Conservation (phyloP, 2,888 invertebrate species). For the Melanargia galathea region DNA sequence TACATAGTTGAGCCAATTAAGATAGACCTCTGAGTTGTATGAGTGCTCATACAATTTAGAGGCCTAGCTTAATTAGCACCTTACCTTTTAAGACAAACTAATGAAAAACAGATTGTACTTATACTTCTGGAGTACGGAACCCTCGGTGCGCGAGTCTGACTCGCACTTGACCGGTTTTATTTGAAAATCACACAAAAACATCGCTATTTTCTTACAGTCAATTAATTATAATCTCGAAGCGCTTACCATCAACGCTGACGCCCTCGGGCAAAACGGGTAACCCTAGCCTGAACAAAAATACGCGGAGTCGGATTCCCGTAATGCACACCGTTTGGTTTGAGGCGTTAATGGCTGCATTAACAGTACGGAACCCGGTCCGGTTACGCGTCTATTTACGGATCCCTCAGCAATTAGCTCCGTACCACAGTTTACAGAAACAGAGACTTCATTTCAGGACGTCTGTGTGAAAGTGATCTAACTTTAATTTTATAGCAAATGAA, state of each 20-base stretch:
- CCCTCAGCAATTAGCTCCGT: conserved; percentile 35
- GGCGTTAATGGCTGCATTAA: conserved; percentile 39
- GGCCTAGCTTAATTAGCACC: too few relatives aligned
- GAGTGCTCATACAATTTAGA: too few relatives aligned
- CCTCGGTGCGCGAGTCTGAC: too few relatives aligned
- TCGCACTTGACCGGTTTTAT: too few relatives aligned
- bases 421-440: conserved; percentile 34
- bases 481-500: too few relatives aligned
- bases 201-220: background rate
- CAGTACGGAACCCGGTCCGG: conserved; percentile 35
- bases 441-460: conserved; percentile 7
- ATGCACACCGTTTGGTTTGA: conserved; percentile 37
- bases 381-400: conserved; percentile 39
- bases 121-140: too few relatives aligned
- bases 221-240: conserved; percentile 1
- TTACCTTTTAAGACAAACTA: too few relatives aligned
- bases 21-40: too few relatives aligned
- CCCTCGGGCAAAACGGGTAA: conserved; percentile 18
- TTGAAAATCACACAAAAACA: too few relatives aligned
- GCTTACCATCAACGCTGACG: background rate
- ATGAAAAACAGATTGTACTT: too few relatives aligned
- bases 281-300: conserved; percentile 31
- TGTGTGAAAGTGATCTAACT: background rate
- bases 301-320: conserved; percentile 33
- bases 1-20: too few relatives aligned